These are phyloP conservation scores for Chionis minor DNA, from an alignment of 2,113 vertebrate genomes.

Conservation along the genomic window DNA sequence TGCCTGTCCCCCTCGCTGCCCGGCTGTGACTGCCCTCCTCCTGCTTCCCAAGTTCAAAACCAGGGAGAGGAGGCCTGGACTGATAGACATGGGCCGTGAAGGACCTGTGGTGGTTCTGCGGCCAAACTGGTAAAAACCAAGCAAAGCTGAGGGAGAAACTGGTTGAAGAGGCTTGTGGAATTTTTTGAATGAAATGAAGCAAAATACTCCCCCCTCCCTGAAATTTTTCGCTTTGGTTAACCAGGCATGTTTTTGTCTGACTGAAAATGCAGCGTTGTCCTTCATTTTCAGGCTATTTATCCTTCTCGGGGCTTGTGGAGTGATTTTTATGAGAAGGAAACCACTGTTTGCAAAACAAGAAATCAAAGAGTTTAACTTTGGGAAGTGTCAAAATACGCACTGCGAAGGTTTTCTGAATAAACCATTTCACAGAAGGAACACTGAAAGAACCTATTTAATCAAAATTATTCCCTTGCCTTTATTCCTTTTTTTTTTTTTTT, in stretches of 20 bases:
- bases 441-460: neutral
- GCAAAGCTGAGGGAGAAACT: neutral
- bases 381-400: neutral
- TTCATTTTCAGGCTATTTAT: slow-evolving; percentile 33
- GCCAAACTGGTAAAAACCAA: neutral
- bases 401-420: neutral
- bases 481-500: neutral
- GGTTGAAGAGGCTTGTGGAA: neutral
- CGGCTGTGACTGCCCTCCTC: neutral
- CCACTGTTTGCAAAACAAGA: neutral
- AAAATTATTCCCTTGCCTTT: neutral
- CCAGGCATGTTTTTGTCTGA: neutral
- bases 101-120: neutral
- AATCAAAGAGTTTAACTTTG: neutral
- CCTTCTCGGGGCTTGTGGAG: neutral
- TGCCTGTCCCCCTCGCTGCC: neutral
- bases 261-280: neutral
- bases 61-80: neutral
- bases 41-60: neutral
- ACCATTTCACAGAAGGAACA: neutral
- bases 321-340: neutral
- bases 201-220: neutral
- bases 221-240: neutral
- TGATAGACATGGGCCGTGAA: neutral
- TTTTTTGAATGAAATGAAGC: neutral